These are phyloP conservation scores for Idaea straminata DNA, from an alignment of 2,888 invertebrate genomes.

Conservation along the genomic window DNA sequence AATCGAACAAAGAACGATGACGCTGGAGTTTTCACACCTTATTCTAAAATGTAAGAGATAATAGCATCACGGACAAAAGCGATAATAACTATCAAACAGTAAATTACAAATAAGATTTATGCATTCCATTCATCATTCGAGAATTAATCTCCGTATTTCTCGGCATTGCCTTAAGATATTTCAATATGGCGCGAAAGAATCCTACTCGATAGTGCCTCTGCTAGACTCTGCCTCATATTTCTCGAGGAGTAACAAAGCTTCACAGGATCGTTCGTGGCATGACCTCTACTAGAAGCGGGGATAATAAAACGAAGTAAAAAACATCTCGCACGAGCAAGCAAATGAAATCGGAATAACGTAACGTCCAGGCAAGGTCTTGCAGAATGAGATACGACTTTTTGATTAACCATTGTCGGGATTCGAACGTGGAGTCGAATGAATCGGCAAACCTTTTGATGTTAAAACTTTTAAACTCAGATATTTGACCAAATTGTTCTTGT, in stretches of 20 bases:
- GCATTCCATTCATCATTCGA: slow-evolving; percentile 62
- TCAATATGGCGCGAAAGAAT: slow-evolving; percentile 73
- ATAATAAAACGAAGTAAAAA: slow-evolving; percentile 60
- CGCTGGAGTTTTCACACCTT: slow-evolving; percentile 38
- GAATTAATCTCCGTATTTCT: slow-evolving; percentile 63
- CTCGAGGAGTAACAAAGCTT: slow-evolving; percentile 69
- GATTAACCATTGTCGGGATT: slow-evolving; percentile 74
- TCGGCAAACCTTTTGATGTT: slow-evolving; percentile 28
- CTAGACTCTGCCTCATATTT: slow-evolving; percentile 69
- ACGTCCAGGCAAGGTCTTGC: slow-evolving; percentile 64
- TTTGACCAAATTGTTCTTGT: slow-evolving; percentile 32
- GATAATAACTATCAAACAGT: slow-evolving; percentile 57
- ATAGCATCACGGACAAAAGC: slow-evolving; percentile 49
- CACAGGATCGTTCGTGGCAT: slow-evolving; percentile 62
- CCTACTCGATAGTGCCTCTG: slow-evolving; percentile 58
- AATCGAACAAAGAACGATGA: slow-evolving; percentile 57
- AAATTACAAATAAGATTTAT: slow-evolving; percentile 69
- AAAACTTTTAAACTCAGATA: slow-evolving; percentile 25
- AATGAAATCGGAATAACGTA: slow-evolving; percentile 79
- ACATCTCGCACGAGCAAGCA: slow-evolving; percentile 71
- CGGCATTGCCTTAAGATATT: slow-evolving; percentile 68
- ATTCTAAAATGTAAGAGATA: slow-evolving; percentile 31
- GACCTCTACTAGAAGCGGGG: slow-evolving; percentile 61
- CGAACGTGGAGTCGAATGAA: slow-evolving; percentile 49
- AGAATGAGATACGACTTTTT: slow-evolving; percentile 75